Conservation (phyloP, 2,797 vertebrate genomes). For the Coregonus ussuriensis region DNA sequence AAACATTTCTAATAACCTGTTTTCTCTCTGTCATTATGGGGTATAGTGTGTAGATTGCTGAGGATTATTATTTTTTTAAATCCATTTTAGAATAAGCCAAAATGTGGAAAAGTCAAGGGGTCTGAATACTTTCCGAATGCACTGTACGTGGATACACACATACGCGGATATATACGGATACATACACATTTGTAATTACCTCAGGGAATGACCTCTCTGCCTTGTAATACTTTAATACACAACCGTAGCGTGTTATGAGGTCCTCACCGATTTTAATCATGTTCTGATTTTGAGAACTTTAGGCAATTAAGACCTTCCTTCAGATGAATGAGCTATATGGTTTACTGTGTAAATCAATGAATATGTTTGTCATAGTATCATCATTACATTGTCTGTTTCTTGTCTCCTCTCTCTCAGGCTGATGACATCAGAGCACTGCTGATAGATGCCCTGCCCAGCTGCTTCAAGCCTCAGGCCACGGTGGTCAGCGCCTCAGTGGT, state of each 20-base stretch:
- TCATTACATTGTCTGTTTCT: neutral
- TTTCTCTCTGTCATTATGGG: too few relatives aligned
- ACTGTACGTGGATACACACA: neutral
- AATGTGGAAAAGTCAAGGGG: too few relatives aligned
- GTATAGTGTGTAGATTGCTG: too few relatives aligned
- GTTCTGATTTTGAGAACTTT: neutral
- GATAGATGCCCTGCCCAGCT: slow-evolving; percentile 85
- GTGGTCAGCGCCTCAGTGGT: slow-evolving; percentile 79
- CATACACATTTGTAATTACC: neutral
- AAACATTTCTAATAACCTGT: too few relatives aligned
- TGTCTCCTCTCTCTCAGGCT: slow-evolving; percentile 68
- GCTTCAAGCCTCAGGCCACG: slow-evolving; percentile 89
- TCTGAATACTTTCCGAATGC: too few relatives aligned
- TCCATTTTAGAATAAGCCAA: too few relatives aligned
- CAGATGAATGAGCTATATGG: neutral
- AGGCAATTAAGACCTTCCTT: neutral
- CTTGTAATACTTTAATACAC: too few relatives aligned
- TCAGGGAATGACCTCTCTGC: neutral
- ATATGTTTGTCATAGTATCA: neutral
- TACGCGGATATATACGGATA: neutral
- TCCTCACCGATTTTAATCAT: neutral
- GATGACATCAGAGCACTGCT: slow-evolving; percentile 88
- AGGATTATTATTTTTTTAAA: too few relatives aligned
- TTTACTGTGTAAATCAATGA: neutral
- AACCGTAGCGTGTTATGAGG: neutral